Conservation (phyloP, 35 echinoderm and acorn worm species). For the Ophioderma brevispina region DNA sequence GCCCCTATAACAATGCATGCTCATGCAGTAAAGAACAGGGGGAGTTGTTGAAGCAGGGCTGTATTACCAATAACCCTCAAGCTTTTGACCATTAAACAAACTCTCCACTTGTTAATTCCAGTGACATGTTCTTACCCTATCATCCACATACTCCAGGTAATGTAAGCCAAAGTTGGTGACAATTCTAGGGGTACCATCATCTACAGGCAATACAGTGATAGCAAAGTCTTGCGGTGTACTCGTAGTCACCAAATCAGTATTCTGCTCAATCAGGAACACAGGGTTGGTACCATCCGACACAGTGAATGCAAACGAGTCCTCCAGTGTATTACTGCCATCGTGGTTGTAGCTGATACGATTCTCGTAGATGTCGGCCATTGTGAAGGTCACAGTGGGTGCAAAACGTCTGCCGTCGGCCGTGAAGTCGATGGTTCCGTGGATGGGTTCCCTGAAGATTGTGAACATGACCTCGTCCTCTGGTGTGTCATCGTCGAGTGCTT, state of each 20-base stretch:
- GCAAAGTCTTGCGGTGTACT: conserved; percentile 73
- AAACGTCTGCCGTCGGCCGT: conserved; percentile 59
- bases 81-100: no score
- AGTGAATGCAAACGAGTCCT: conserved; percentile 82
- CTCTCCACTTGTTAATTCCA: no score
- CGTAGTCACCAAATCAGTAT: conserved; percentile 69
- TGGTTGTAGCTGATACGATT: conserved; percentile 99
- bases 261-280: conserved; percentile 72
- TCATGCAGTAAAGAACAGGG: no score
- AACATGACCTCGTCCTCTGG: conserved; percentile 73
- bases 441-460: conserved; percentile 73
- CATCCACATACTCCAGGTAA: conserved; percentile 94
- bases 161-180: conserved; percentile 89
- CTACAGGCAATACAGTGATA: conserved; percentile 85
- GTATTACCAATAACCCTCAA: no score
- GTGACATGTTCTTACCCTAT: conserved; percentile 91
- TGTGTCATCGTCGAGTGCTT: conserved; percentile 92
- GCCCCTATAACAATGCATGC: no score
- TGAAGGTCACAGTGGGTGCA: conserved; percentile 78
- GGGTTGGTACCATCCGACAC: conserved; percentile 84
- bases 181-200: conserved; percentile 95
- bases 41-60: no score
- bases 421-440: conserved; percentile 86
- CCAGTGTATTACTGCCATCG: conserved; percentile 92
- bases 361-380: conserved; percentile 98